These are phyloP conservation scores for Pachymerium ferrugineum DNA, from an alignment of 2,888 invertebrate species.

Conservation along the genomic window DNA sequence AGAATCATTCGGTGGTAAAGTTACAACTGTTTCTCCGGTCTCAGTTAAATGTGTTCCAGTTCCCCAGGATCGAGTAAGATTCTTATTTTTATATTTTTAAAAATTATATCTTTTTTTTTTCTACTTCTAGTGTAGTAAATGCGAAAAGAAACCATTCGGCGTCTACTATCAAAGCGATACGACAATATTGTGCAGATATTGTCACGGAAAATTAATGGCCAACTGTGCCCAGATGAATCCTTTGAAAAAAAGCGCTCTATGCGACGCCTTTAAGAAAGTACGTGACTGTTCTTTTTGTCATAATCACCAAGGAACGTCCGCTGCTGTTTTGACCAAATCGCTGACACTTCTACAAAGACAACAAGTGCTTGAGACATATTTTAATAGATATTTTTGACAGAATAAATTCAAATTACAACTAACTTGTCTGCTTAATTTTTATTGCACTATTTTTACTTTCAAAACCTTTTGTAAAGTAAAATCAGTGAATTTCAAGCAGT, in stretches of 20 bases:
- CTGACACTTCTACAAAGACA: background rate
- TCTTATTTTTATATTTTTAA: background rate
- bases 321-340: background rate
- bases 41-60: background rate
- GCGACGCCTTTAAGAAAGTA: background rate
- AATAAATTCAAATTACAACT: background rate
- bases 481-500: too few relatives aligned
- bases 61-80: background rate
- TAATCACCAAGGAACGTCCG: background rate
- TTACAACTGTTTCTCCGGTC: background rate
- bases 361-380: background rate
- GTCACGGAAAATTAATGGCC: background rate
- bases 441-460: too few relatives aligned
- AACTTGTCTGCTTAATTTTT: background rate
- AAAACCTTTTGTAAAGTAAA: too few relatives aligned
- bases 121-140: background rate
- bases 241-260: background rate
- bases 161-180: background rate
- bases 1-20: background rate
- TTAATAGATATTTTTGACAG: background rate
- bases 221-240: background rate
- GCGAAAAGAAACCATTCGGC: background rate
- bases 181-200: background rate
- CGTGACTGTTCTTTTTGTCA: constrained; percentile 6
- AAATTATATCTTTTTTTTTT: background rate